Percentiles rank a stretch among this genome's conserved stretches.
Conservation (phyloP, 2,113 vertebrate species). For the Genyomyrus donnyi region DNA sequence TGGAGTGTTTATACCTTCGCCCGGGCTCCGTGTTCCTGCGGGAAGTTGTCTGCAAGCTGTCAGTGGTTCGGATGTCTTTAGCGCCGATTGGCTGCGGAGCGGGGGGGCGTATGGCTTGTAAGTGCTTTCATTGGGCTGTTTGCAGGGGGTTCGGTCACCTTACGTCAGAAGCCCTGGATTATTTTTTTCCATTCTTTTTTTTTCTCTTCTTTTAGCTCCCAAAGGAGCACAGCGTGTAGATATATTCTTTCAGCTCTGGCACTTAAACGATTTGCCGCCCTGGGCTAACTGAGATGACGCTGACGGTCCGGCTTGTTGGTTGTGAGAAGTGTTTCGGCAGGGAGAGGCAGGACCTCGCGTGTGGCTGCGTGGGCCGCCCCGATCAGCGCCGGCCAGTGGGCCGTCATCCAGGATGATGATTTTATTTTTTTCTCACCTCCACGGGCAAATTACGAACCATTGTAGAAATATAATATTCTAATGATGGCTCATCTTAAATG, state of each 20-base stretch:
- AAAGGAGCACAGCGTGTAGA: not conserved
- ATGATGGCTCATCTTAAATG: not conserved
- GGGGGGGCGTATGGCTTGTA: conserved; percentile 24
- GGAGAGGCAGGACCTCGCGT: too few relatives aligned
- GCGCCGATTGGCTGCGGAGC: not conserved
- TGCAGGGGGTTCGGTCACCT: not conserved
- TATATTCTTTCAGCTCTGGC: not conserved
- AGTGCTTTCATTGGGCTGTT: not conserved
- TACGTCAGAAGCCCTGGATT: not conserved
- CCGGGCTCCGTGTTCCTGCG: not conserved
- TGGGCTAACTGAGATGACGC: not conserved
- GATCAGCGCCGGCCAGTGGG: not conserved
- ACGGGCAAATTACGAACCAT: not conserved
- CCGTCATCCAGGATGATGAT: not conserved
- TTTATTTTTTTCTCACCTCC: not conserved
- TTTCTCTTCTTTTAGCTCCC: not conserved
- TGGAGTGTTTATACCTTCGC: not conserved
- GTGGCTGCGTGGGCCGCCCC: not conserved
- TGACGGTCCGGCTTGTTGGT: not conserved
- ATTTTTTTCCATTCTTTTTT: not conserved
- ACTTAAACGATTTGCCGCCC: not conserved
- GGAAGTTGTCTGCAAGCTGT: not conserved
- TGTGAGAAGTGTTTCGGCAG: not conserved
- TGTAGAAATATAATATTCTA: not conserved
- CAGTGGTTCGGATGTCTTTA: not conserved